phyloP scores from a whole-genome alignment of 2,113 vertebrate species.

The Spea bombifrons region DNA sequence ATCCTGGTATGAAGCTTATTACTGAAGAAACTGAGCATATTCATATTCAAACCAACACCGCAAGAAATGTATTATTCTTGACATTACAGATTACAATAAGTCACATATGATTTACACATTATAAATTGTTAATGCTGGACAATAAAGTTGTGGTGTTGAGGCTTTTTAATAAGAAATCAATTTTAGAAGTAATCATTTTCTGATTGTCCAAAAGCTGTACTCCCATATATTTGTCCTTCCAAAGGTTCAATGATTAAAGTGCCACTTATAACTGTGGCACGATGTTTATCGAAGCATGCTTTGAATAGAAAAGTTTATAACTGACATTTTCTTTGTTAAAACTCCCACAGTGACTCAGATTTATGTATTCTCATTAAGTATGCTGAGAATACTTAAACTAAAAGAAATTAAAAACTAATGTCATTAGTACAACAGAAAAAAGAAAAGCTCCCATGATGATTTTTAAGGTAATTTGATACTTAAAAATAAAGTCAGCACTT shows the following conservation, averaged over 20 bases:
- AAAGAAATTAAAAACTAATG: slow-evolving; percentile 26
- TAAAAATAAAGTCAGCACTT: slow-evolving; percentile 34
- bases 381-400: slow-evolving; percentile 15
- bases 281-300: slow-evolving; percentile 24
- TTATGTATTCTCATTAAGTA: slow-evolving; percentile 26
- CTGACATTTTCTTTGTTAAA: slow-evolving; percentile 27
- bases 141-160: too few relatives aligned
- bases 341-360: slow-evolving; percentile 28
- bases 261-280: not conserved
- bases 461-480: slow-evolving; percentile 21
- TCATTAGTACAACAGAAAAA: slow-evolving; percentile 29
- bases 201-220: not conserved
- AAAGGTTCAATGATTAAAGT: not conserved
- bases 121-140: too few relatives aligned
- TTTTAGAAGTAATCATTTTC: not conserved
- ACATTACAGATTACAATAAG: too few relatives aligned
- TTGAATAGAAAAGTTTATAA: slow-evolving; percentile 28
- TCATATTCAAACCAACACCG: too few relatives aligned
- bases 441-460: slow-evolving; percentile 33
- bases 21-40: too few relatives aligned
- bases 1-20: too few relatives aligned
- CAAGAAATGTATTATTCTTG: too few relatives aligned
- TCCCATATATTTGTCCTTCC: not conserved
- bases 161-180: too few relatives aligned
- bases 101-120: too few relatives aligned